Base-by-base conservation (phyloP, 2,113 vertebrate species). In the Nothobranchius furzeri region DNA sequence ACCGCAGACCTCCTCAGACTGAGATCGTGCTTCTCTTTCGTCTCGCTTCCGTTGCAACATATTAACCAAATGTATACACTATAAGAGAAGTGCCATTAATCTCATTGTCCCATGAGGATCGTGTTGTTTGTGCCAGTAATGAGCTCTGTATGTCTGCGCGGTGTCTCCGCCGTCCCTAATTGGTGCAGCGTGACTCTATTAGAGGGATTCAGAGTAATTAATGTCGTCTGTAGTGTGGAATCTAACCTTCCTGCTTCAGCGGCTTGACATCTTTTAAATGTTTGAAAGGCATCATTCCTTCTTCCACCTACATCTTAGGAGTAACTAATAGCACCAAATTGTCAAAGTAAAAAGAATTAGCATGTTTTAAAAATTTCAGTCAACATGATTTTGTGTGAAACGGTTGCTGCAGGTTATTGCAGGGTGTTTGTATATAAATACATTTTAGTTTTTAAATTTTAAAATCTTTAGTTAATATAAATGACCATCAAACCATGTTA, bases 91-190 rank as follows among this genome's bases (percentile, higher is more conserved):
- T 17, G 64, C 70, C 81, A 87, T 87, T 82, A 75, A 85, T 90
- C 84, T 88, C 66, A 12, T 11, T 30, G 63, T 85, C 85, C 80
- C 56, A 9, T 1, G 78, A 82, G 84, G 79, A 60, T 63, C 14
- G 67, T 42, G 81, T 75, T 82, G 84, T 87, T 83, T 85, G 72
- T 61, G 50, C 89, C 76, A 83, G 82, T 87, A 87, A 90, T 88
- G 84, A 87, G 85, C 73, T 87, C 78, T 42, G 36, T 74, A 79
- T 15, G 6, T 78, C 68, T 30, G 12, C 40, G 24, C 70, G 17
- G 65, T 78, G 80, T 81, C 73, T 74, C 76, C 77, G 73, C 81
- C 80, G 81, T 88, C 74, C 78, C 78, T 88, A 86, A 89, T 88
- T 88, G 85, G 51, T 85, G 73, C 62, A 47, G 78, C 40, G 66